Percentiles rank a stretch among this genome's conserved stretches.
phyloP scores from a whole-genome alignment of 2,113 vertebrate genomes.

The Notiomystis cincta region DNA sequence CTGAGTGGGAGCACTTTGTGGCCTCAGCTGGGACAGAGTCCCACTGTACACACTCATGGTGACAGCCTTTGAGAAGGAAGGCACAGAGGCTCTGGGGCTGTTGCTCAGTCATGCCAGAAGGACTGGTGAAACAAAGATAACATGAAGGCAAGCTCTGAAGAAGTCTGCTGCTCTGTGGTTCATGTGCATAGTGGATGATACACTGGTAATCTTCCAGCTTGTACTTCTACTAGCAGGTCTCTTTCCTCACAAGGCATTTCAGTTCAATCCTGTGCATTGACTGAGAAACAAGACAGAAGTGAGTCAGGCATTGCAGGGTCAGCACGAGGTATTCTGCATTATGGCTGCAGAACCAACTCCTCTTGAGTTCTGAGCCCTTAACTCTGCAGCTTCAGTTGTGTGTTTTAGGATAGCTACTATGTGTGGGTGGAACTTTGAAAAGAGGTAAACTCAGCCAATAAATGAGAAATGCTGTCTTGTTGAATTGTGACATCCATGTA shows the following conservation, averaged over 20 bases:
- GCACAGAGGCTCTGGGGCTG: neutral
- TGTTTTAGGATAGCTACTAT: neutral
- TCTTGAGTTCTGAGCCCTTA: neutral
- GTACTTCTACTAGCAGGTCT: neutral
- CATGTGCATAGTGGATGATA: neutral
- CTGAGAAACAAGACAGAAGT: neutral
- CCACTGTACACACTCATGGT: neutral
- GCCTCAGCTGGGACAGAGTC: neutral
- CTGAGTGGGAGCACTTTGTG: fast-evolving
- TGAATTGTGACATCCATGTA: neutral
- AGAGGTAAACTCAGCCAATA: neutral
- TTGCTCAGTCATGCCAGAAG: neutral
- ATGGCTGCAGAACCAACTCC: neutral
- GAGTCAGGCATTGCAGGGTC: neutral
- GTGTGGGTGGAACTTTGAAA: neutral
- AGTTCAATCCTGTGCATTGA: neutral
- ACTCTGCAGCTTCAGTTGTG: neutral
- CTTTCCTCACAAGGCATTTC: neutral
- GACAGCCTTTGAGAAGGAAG: neutral
- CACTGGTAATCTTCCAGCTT: neutral
- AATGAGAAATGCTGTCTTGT: neutral
- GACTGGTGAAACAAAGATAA: neutral
- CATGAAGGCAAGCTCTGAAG: neutral
- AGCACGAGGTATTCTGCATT: neutral
- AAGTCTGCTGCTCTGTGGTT: neutral